Evolutionary conservation across 2,113 vertebrate genomes (phyloP).

Genomic region (Pavo muticus): DNA sequence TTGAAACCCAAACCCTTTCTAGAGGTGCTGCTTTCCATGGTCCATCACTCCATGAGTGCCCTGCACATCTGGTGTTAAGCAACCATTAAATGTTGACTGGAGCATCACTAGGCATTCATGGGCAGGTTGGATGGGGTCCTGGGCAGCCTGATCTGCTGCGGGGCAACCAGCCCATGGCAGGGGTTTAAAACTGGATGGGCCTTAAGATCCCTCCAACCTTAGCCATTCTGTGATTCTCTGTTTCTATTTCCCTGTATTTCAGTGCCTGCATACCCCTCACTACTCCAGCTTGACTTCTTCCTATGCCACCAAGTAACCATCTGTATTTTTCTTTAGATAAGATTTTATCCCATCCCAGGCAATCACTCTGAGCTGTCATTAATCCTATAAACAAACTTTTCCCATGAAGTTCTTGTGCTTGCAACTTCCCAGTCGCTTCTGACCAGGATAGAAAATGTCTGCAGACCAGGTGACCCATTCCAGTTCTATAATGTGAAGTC

Average conservation of each 20-base stretch:
- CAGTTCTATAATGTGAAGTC: not conserved
- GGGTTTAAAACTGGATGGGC: too few relatives aligned
- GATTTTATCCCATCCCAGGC: constrained; percentile 15
- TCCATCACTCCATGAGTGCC: not conserved
- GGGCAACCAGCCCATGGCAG: too few relatives aligned
- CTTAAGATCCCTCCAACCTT: too few relatives aligned
- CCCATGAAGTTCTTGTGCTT: not conserved
- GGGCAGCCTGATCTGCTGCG: too few relatives aligned
- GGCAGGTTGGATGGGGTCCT: too few relatives aligned
- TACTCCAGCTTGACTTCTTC: constrained; percentile 24
- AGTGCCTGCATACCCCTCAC: not conserved
- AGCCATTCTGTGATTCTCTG: too few relatives aligned
- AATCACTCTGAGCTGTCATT: not conserved
- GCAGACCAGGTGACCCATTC: not conserved
- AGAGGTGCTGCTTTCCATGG: not conserved
- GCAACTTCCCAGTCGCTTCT: not conserved
- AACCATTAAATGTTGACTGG: not conserved
- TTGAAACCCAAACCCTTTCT: not conserved
- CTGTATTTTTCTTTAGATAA: constrained; percentile 59
- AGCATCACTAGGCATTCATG: not conserved
- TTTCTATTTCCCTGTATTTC: not conserved
- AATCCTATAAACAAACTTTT: constrained; percentile 19
- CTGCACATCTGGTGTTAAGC: not conserved
- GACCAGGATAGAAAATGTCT: not conserved
- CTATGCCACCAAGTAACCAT: not conserved